Percentiles rank a stretch among this genome's conserved stretches.
These are phyloP conservation scores for Drosophila aldrichi DNA, from an alignment of 2,888 invertebrate genomes.

Conservation along the genomic window DNA sequence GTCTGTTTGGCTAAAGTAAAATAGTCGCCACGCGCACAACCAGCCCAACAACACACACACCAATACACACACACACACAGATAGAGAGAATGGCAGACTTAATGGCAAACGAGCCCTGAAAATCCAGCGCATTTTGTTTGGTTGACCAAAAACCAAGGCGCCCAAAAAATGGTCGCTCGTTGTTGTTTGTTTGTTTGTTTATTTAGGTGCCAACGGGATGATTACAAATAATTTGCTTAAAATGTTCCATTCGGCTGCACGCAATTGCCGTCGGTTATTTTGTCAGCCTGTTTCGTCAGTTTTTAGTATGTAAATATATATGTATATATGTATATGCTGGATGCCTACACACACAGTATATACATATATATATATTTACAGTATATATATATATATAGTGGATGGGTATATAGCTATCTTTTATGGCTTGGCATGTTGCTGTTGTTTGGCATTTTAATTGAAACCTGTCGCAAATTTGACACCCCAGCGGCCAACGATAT, in stretches of 20 bases:
- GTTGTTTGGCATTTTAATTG: conserved; percentile 47
- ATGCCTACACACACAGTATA: background rate
- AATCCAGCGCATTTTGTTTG: conserved; percentile 25
- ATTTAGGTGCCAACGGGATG: conserved; percentile 68
- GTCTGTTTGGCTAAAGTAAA: conserved; percentile 46
- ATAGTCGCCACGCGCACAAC: conserved; percentile 32
- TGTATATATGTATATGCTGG: background rate
- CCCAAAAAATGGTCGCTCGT: conserved; percentile 40
- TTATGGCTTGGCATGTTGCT: conserved; percentile 25
- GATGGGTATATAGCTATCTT: conserved; percentile 11
- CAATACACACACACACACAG: conserved; percentile 7
- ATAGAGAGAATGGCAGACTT: conserved; percentile 3
- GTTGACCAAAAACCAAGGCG: conserved; percentile 43
- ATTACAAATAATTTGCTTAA: conserved; percentile 70
- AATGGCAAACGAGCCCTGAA: conserved; percentile 25
- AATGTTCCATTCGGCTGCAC: conserved; percentile 55
- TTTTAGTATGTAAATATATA: conserved; percentile 18
- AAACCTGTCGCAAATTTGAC: conserved; percentile 37
- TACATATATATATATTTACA: background rate
- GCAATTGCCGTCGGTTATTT: conserved; percentile 47
- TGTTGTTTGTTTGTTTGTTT: conserved; percentile 54
- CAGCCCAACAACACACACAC: conserved; percentile 10
- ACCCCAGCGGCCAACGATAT: conserved; percentile 5
- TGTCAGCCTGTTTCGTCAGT: conserved; percentile 21
- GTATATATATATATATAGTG: background rate